phyloP scores from a whole-genome alignment of 2,888 invertebrate species.

The Andricus quercusramuli region DNA sequence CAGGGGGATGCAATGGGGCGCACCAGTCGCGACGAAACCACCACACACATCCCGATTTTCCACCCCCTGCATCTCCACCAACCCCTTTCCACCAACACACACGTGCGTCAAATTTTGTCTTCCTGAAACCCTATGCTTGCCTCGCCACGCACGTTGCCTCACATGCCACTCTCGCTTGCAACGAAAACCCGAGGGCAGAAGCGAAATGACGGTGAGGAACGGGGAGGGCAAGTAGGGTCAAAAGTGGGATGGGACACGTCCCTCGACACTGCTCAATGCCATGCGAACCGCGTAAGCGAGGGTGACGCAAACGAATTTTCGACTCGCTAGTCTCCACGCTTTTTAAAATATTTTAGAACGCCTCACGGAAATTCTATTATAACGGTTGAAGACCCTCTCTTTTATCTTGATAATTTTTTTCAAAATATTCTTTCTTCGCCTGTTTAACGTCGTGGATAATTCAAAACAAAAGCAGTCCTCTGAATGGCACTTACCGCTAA shows the following conservation, averaged over 20 bases:
- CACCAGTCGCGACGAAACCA: constrained; percentile 2
- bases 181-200: constrained; percentile 33
- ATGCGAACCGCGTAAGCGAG: constrained; percentile 38
- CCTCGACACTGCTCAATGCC: constrained; percentile 25
- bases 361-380: neutral
- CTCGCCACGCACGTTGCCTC: neutral
- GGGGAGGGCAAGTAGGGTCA: constrained; percentile 24
- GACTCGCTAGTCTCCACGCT: constrained; percentile 10
- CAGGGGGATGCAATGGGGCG: neutral
- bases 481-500: neutral
- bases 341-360: constrained; percentile 22
- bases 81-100: neutral
- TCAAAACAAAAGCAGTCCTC: neutral
- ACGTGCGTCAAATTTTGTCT: constrained; percentile 34
- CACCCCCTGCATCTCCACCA: neutral
- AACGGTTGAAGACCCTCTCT: neutral
- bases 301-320: constrained; percentile 50
- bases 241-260: constrained; percentile 5
- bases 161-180: constrained; percentile 2
- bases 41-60: constrained; percentile 29
- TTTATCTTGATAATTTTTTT: neutral
- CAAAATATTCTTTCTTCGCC: neutral
- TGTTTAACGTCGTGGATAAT: neutral
- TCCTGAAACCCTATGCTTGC: neutral
- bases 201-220: constrained; percentile 30